Evolutionary conservation across 2,888 invertebrate species (phyloP).

Genomic region (Drosophila trichaetosa): DNA sequence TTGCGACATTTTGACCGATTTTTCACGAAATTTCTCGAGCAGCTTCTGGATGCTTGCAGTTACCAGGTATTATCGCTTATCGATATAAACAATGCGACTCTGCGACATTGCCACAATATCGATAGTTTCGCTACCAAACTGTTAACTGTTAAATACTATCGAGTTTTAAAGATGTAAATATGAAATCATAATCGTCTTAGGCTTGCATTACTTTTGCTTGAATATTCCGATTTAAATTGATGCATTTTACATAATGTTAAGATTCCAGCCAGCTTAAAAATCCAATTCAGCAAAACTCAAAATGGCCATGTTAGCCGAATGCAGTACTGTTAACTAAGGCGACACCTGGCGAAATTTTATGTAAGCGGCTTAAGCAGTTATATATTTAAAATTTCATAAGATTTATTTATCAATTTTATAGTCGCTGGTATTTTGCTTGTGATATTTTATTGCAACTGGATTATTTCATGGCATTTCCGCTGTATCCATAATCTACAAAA

Average conservation of each 20-base stretch:
- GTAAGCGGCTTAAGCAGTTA: neutral
- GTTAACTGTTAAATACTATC: neutral
- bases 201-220: neutral
- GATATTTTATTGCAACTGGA: neutral
- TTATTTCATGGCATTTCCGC: neutral
- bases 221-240: neutral
- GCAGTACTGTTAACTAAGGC: neutral
- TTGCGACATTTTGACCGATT: conserved; percentile 61
- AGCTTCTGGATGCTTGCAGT: conserved; percentile 47
- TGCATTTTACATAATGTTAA: neutral
- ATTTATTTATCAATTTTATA: neutral
- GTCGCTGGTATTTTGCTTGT: neutral
- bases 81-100: conserved; percentile 24
- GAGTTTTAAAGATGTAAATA: neutral
- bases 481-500: neutral
- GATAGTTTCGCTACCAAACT: conserved; percentile 6
- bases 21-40: conserved; percentile 59
- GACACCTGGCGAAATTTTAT: conserved; percentile 13
- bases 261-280: neutral
- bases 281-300: conserved; percentile 1
- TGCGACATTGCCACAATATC: conserved; percentile 14
- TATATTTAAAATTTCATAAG: neutral
- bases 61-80: conserved; percentile 31
- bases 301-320: neutral
- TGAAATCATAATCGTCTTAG: neutral